phyloP scores from a whole-genome alignment of 2,888 invertebrate genomes.

The Pheosia tremula region DNA sequence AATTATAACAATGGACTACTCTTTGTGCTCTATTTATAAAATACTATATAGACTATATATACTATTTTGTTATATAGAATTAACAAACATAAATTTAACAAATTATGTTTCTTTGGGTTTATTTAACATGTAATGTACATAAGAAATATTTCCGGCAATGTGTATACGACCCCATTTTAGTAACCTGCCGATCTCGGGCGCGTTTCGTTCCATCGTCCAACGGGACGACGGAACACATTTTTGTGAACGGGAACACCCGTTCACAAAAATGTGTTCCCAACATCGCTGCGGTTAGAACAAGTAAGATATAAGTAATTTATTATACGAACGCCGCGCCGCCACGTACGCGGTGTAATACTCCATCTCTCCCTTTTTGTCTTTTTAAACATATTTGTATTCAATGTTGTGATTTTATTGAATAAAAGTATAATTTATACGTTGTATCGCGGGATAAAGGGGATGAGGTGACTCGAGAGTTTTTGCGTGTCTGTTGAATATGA shows the following conservation, averaged over 20 bases:
- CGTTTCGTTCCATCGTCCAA: background rate
- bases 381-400: constrained; percentile 27
- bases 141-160: too few relatives aligned
- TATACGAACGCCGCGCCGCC: constrained; percentile 30
- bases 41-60: too few relatives aligned
- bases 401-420: constrained; percentile 26
- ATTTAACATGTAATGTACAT: too few relatives aligned
- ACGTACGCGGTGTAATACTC: constrained; percentile 21
- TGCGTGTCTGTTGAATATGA: too few relatives aligned
- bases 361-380: constrained; percentile 26
- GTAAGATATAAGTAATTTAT: constrained; percentile 45
- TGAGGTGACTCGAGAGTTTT: background rate
- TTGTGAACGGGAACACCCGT: too few relatives aligned
- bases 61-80: too few relatives aligned
- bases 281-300: constrained; percentile 25
- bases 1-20: too few relatives aligned
- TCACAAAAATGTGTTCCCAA: constrained; percentile 45
- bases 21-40: too few relatives aligned
- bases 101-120: too few relatives aligned
- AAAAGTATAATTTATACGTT: background rate
- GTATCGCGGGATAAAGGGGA: background rate
- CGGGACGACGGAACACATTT: too few relatives aligned
- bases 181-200: background rate
- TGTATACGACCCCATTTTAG: too few relatives aligned
- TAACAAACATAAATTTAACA: too few relatives aligned